Base-by-base conservation (phyloP, 2,113 vertebrate species). In the Emydocephalus ijimae region DNA sequence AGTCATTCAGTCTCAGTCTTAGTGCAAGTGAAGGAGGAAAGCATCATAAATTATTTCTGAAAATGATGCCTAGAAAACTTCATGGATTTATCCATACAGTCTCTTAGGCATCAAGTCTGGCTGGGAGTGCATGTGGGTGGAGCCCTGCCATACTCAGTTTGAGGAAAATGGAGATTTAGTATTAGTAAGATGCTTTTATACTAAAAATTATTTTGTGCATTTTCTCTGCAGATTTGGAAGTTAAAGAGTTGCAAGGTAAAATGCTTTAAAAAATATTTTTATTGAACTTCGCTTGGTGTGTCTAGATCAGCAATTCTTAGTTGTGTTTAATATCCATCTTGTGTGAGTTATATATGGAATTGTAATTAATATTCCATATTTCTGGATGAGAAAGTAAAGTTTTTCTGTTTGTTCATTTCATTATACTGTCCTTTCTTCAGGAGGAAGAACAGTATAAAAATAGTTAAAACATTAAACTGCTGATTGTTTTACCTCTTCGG, bases 221-320 rank as follows among this genome's bases (percentile, higher is more conserved):
- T 93, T 88, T 91, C 23, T 95, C 59, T 92, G 92, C 96, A 97
- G 96, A 96, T 95, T 91, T 97, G 92, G 88, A 95, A 0, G 85
- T 96, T 92, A 85, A 96, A 90, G 95, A 97, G 90, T 39, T 97
- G 92, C 95, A 93, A 96, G 96, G 96, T 97, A 89, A 96, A 95
- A 94, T 89, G 87, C 0, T 90, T 91, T 90, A 81, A 61, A 61
- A 92, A 91, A 81, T 3, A 2, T 9, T 34, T 89, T 52, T 61
- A 21, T 50, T 61, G 10, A 34, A 29, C 29, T 74, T 59, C 8
- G 1, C 20, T 56, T 34, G 12, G 6, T 81, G 26, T 69, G 24
- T 14, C 89, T 69, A 90, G n/a, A 39, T 21, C 26, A 74, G 89
- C 48, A 90, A 23, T 21, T 91, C 56, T 86, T 91, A 57, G 45